Evolutionary conservation across 2,888 invertebrate genomes (phyloP).

Genomic region (Uropetala carovei): DNA sequence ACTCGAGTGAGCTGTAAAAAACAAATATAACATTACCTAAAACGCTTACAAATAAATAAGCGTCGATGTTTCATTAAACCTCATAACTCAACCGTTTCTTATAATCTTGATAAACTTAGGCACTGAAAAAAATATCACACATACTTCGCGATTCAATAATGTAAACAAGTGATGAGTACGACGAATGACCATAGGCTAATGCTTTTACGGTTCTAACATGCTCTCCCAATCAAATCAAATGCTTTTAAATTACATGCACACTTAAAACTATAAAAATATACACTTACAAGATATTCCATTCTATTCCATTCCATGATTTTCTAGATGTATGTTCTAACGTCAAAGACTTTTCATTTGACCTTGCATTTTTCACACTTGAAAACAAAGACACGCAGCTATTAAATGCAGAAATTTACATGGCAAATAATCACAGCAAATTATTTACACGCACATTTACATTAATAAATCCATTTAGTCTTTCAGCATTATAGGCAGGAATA

Average conservation of each 20-base stretch:
- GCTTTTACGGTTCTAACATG: slow-evolving; percentile 7
- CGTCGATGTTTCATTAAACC: no score
- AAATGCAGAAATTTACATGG: slow-evolving; percentile 46
- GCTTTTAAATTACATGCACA: slow-evolving; percentile 25
- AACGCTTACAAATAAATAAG: not conserved
- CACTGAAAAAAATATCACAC: not conserved
- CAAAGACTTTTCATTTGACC: slow-evolving; percentile 64
- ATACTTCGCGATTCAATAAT: slow-evolving; percentile 18
- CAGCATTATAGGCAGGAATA: slow-evolving; percentile 56
- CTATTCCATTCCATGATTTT: slow-evolving; percentile 65
- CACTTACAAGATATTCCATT: slow-evolving; percentile 65
- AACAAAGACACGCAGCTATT: slow-evolving; percentile 64
- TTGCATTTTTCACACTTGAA: slow-evolving; percentile 64
- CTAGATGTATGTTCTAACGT: slow-evolving; percentile 62
- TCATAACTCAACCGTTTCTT: no score
- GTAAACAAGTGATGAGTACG: not conserved
- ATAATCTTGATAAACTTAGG: no score
- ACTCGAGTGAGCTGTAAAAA: slow-evolving; percentile 83
- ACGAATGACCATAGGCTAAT: not conserved
- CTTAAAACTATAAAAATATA: slow-evolving; percentile 25
- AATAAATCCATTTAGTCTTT: slow-evolving; percentile 19
- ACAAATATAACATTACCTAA: slow-evolving; percentile 42
- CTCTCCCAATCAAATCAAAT: not conserved
- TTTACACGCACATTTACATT: slow-evolving; percentile 48
- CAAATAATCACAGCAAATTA: slow-evolving; percentile 8